Evolutionary conservation across 1,140 invertebrate genomes (phyloP).

Genomic region (Drosophila tristis): DNA sequence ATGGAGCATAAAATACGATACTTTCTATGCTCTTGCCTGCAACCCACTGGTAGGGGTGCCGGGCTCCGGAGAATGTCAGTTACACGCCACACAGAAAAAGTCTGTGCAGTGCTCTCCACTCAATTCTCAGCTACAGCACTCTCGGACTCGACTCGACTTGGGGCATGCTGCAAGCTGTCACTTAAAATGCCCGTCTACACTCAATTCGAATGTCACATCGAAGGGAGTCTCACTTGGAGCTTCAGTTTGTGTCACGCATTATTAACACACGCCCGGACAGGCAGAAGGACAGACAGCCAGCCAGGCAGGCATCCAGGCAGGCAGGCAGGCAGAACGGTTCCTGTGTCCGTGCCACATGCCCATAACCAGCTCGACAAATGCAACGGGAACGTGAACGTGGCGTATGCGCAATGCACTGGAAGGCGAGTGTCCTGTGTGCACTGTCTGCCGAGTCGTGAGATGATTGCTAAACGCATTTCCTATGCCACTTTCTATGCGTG

Average conservation of each 20-base stretch:
- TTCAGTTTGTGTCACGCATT: conserved; percentile 79
- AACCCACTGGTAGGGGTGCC: neutral
- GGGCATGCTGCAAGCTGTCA: conserved; percentile 58
- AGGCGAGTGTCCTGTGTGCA: conserved; percentile 18
- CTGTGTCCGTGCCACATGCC: neutral
- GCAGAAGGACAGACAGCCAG: neutral
- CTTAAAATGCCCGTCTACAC: conserved; percentile 69
- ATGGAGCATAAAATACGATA: too few species aligned
- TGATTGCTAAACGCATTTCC: conserved; percentile 77
- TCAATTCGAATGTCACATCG: conserved; percentile 71
- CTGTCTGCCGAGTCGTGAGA: conserved; percentile 63
- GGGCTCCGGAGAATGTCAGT: conserved; percentile 43
- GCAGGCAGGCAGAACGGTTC: neutral
- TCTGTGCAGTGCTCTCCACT: conserved; percentile 32
- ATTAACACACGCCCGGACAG: conserved; percentile 70
- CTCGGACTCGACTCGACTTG: too few species aligned
- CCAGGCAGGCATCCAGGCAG: neutral
- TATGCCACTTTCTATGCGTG: conserved; percentile 25
- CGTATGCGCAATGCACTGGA: conserved; percentile 67
- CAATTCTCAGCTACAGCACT: conserved; percentile 25
- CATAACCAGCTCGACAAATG: conserved; percentile 43
- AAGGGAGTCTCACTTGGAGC: conserved; percentile 49
- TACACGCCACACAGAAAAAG: conserved; percentile 26
- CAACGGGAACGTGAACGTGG: conserved; percentile 47
- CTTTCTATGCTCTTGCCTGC: too few species aligned